Evolutionary conservation across 37 sponge, comb jelly and placozoan species (phyloP), one percentile per base, ranked within the genome.

Genomic region (Aplysina aerophoba): DNA sequence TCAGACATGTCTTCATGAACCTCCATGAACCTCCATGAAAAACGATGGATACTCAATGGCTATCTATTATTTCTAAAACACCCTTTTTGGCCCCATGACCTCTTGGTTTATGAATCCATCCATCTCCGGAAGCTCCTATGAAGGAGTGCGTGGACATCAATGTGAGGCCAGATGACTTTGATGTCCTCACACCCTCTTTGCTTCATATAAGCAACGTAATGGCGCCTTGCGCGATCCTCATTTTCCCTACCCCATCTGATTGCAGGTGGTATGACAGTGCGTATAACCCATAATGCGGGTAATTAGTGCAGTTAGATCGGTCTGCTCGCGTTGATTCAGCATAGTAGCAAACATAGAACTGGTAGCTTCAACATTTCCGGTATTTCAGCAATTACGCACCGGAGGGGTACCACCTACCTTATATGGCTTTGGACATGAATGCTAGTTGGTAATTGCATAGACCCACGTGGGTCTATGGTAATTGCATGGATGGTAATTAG

Each of bases 61-160:
- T 28, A 62, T 62, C 64, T 62, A 4, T 62, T 62, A 62, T 62
- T 27, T 62, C 64, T 62, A 62, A 27, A 13, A 62, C 64, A 62
- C 64, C 64, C 15, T 25, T 67, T 11, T 6, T 6, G 12, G 2
- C 12, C 28, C 2, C 2, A 2, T 62, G 64, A 4, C 12, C 28
- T 14, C 64, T 2, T 62, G n/a, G 25, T 62, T 28, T 11, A 13
- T 28, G 28, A 62, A 62, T 62, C 64, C 64, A 62, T 11, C 64
- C 64, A 62, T 62, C 64, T 62, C 64, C 64, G 11, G 25, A 28
- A 6, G 64, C 24, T 62, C 64, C 64, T 28, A 62, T n/a, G 64
- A 28, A 62, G n/a, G 64, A 62, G n/a, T n/a, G 25, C 2, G 4
- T n/a, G 28, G 64, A 13, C 28, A 62, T 28, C 4, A 62, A 4